phyloP scores from a whole-genome alignment of 2,888 invertebrate species.

The Agrotis segetum region DNA sequence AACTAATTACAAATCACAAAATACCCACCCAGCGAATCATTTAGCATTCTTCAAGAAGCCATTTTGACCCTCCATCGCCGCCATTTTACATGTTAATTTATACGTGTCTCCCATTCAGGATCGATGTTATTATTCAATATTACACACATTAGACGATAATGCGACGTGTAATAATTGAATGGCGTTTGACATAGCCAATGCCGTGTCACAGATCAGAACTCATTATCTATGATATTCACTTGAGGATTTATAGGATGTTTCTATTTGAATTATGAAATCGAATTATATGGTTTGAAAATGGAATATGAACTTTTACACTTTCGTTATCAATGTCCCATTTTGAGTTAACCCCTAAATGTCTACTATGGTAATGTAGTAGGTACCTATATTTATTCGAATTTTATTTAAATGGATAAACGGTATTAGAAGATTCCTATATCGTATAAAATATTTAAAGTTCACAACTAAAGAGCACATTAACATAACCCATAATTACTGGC shows the following conservation, averaged over 20 bases:
- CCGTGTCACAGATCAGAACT: conserved; percentile 77
- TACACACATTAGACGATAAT: conserved; percentile 68
- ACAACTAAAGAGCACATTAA: conserved; percentile 16
- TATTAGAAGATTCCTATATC: conserved; percentile 4
- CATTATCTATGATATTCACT: conserved; percentile 69
- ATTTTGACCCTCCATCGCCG: conserved; percentile 64
- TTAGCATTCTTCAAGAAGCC: conserved; percentile 54
- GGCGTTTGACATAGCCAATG: conserved; percentile 75
- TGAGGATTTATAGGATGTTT: conserved; percentile 28
- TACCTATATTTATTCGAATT: too few species aligned
- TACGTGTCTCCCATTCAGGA: conserved; percentile 73
- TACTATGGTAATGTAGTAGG: neutral
- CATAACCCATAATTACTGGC: conserved; percentile 38
- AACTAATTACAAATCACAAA: conserved; percentile 23
- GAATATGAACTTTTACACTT: neutral
- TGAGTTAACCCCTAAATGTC: neutral
- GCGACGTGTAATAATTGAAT: conserved; percentile 74
- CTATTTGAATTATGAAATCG: conserved; percentile 20
- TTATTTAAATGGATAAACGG: neutral
- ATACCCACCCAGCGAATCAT: conserved; percentile 38
- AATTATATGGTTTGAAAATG: neutral
- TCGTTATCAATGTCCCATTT: neutral
- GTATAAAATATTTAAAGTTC: conserved; percentile 19
- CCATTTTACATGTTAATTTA: conserved; percentile 73
- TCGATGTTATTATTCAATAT: conserved; percentile 77